phyloP scores from a whole-genome alignment of 2,888 invertebrate species.

The Nymphalis urticae region DNA sequence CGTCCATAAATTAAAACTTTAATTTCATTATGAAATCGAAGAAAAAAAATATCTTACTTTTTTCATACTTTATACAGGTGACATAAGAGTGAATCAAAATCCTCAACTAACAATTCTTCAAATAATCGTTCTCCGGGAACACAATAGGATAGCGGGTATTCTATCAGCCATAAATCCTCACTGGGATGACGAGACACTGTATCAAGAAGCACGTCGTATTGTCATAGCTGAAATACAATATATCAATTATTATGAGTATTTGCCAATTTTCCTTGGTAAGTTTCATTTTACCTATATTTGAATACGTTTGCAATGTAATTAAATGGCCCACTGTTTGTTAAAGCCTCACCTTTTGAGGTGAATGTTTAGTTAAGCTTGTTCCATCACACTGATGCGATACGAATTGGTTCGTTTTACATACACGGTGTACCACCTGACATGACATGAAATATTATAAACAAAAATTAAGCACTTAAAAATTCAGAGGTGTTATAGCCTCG shows the following conservation, averaged over 20 bases:
- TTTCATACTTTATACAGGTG: constrained; percentile 82
- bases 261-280: constrained; percentile 87
- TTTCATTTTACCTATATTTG: not conserved
- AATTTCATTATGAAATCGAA: too few relatives aligned
- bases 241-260: constrained; percentile 89
- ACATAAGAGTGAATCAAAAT: constrained; percentile 86
- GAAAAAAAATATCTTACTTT: too few relatives aligned
- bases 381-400: too few relatives aligned
- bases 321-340: not conserved
- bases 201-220: constrained; percentile 87
- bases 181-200: constrained; percentile 88
- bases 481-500: too few relatives aligned
- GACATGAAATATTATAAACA: not conserved
- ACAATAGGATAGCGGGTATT: constrained; percentile 85
- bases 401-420: too few relatives aligned
- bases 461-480: too few relatives aligned
- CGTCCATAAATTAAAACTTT: too few relatives aligned
- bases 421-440: too few relatives aligned
- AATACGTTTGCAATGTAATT: not conserved
- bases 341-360: too few relatives aligned
- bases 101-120: constrained; percentile 87
- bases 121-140: constrained; percentile 85
- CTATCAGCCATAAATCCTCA: constrained; percentile 85
- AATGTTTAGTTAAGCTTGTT: too few relatives aligned
- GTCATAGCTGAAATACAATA: constrained; percentile 86